Evolutionary conservation across 2,888 invertebrate species (phyloP), one percentile per base, ranked within the genome.

Genomic region (Caenorhabditis sp.): DNA sequence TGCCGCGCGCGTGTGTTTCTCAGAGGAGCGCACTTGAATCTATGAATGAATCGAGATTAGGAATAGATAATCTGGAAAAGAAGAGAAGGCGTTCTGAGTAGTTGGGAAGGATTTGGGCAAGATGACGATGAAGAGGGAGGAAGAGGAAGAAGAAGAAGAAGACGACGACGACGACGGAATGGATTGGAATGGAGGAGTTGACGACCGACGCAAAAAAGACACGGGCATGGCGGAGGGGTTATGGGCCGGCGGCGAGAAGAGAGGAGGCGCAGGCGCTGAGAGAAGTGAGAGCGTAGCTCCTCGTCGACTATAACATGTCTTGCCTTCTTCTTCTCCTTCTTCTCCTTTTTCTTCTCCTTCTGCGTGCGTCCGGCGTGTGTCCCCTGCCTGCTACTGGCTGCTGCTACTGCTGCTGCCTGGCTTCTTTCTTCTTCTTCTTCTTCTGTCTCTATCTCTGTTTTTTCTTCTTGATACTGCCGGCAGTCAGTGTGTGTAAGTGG

Each of bases 181-280:
- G 68, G 65, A 65, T 50, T 64, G 60, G 69, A 69, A 69, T 60
- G 77, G 69, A 65, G 53, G 78, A 61, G 79, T 65, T 62, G 68
- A 67, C 56, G 64, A 68, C 35, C 53, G 70, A 71, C 51, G 40
- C 60, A 61, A 67, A 67, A 71, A 61, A 65, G 65, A 61, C 35
- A 71, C 62, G 62, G 50, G 26, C 37, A 51, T 44, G 47, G 24
- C 35, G 18, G 70, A 35, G 65, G 67, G 56, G 69, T 72, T 72
- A 77, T 61, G 68, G 62, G 55, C 56, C 62, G 64, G 61, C 35
- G 22, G 64, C 15, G 65, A 47, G 68, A 56, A 44, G 55, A n/a
- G 56, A n/a, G 44, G 61, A 65, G 77, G 62, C 69, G 69, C 69
- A 78, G 77, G 62, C 69, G 51, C 44, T n/a, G 26, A 67, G 76